phyloP scores from a whole-genome alignment of 2,113 vertebrate genomes.

The Prunella himalayana region DNA sequence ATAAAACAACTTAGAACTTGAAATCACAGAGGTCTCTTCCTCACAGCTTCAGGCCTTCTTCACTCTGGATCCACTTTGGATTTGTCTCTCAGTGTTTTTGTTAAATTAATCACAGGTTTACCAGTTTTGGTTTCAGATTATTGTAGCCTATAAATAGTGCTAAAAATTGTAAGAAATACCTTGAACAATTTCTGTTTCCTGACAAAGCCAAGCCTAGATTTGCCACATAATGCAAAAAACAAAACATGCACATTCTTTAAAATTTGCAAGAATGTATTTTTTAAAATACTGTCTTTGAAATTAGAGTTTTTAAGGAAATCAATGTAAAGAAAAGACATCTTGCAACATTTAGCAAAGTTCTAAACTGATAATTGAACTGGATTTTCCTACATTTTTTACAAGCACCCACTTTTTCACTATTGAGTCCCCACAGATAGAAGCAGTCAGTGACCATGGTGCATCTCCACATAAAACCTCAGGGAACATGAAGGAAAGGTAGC shows the following conservation, averaged over 20 bases:
- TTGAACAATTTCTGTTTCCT: background rate
- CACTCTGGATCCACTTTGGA: background rate
- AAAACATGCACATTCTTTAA: background rate
- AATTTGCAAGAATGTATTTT: background rate
- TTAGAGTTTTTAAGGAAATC: background rate
- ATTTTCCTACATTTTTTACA: background rate
- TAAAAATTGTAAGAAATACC: background rate
- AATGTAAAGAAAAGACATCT: rapidly evolving
- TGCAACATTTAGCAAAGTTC: background rate
- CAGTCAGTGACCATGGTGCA: background rate
- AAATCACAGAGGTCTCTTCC: background rate
- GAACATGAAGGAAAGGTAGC: background rate
- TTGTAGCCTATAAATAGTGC: background rate
- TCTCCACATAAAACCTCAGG: background rate
- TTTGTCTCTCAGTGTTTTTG: background rate
- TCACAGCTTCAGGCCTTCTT: background rate
- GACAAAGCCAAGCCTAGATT: background rate
- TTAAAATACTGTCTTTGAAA: background rate
- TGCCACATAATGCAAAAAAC: background rate
- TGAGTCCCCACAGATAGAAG: background rate
- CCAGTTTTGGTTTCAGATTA: background rate
- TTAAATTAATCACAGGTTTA: background rate
- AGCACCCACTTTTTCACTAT: background rate
- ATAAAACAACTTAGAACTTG: background rate
- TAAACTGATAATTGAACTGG: background rate